Base-by-base conservation (phyloP, 2,888 invertebrate genomes). In the Digitonthophagus gazella region DNA sequence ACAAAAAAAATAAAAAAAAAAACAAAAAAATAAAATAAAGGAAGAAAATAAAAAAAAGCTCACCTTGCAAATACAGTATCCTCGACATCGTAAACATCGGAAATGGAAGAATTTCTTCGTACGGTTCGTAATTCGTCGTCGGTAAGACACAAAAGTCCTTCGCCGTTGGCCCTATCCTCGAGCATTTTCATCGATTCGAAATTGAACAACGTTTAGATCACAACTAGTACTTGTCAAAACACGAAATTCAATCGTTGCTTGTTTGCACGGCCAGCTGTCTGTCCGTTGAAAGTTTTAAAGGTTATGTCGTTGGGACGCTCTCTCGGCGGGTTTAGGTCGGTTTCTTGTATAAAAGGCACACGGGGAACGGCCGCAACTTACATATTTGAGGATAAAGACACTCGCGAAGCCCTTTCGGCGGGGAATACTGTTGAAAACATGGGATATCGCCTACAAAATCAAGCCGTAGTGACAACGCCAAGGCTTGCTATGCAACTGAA, bases 21-120 rank as follows among this genome's bases (percentile, higher is more conserved):
- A 54, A 54, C 54, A 54, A n/a, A n/a, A 11, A n/a, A 54, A 54
- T 54, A 54, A 11, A 18, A 58, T 58, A 58, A 58, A 11, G 15
- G 19, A 5, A 15, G 54, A 58, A 18, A 65, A 65, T 14, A 61
- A 14, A 61, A n/a, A n/a, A 67, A 22, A 64, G 79, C 85, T 85
- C 85, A 92, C 93, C 93, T 92, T 87, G 92, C 93, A 86, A 93
- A 92, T 80, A 92, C 92, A 79, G 91, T 91, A 84, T 91, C 91
- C 83, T 93, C 92, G 78, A 93, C 91, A 83, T 91, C 89, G 83
- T 92, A 93, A 75, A 91, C 88, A 77, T 90, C 89, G 77, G 90
- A 88, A 83, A 93, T 92, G 77, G 91, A 89, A 80, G 90, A 89
- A 81, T 88, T 86, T 77, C 90, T 89, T 82, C 92, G 87, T 81